Evolutionary conservation across 2,888 invertebrate species (phyloP).

Genomic region (Tortricodes alternella): DNA sequence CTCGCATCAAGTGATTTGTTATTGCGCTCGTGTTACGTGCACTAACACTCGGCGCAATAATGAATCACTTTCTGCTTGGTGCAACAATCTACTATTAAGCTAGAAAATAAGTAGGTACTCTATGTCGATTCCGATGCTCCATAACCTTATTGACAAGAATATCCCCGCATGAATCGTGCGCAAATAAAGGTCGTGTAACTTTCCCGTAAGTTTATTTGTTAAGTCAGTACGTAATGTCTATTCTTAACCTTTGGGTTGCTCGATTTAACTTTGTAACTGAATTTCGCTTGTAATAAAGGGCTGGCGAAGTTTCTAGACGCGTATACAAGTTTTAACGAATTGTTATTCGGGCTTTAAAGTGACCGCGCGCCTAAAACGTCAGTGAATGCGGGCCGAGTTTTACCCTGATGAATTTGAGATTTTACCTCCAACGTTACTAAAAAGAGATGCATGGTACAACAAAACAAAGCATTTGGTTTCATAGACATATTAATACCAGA

Average conservation of each 20-base stretch:
- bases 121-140: not conserved
- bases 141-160: not conserved
- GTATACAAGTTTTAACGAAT: conserved; percentile 33
- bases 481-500: too few species aligned
- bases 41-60: too few species aligned
- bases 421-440: too few species aligned
- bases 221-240: conserved; percentile 27
- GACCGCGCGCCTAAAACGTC: not conserved
- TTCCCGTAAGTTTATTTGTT: conserved; percentile 32
- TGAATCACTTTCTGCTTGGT: too few species aligned
- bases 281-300: conserved; percentile 37
- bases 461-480: too few species aligned
- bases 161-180: not conserved
- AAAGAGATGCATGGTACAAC: too few species aligned
- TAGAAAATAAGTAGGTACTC: not conserved
- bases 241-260: conserved; percentile 31
- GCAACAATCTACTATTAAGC: not conserved
- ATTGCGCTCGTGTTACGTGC: too few species aligned
- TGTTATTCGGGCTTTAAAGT: not conserved
- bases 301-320: conserved; percentile 37
- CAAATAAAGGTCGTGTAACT: conserved; percentile 15
- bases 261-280: conserved; percentile 43
- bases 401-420: too few species aligned
- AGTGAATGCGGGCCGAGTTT: not conserved
- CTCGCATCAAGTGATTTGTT: too few species aligned